These are phyloP conservation scores for Diglossa brunneiventris DNA, from an alignment of 2,113 vertebrate genomes.

Conservation along the genomic window DNA sequence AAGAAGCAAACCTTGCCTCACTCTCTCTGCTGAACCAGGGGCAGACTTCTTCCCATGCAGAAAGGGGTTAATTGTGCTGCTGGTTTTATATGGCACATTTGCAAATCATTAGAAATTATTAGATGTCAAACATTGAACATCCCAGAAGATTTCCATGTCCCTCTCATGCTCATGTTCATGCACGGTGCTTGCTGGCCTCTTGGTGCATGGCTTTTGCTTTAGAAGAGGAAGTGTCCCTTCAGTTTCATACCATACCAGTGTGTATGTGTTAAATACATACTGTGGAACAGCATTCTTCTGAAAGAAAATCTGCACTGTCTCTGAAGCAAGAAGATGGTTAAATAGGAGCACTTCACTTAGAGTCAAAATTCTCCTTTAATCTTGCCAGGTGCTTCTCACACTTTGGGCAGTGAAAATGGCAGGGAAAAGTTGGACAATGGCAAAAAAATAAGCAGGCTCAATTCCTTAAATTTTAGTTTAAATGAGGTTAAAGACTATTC, in stretches of 20 bases:
- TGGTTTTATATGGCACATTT: background rate
- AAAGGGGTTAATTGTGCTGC: background rate
- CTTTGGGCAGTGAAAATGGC: background rate
- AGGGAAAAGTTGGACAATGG: background rate
- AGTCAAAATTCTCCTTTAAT: background rate
- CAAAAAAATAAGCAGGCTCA: background rate
- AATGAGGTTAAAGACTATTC: background rate
- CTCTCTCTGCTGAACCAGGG: background rate
- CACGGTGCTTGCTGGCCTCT: background rate
- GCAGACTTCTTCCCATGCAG: background rate
- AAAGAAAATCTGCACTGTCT: background rate
- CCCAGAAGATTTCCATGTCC: background rate
- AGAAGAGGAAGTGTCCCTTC: constrained; percentile 15
- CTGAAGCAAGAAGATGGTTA: background rate
- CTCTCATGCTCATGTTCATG: background rate
- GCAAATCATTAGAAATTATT: background rate
- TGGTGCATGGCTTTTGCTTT: background rate
- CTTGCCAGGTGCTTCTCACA: background rate
- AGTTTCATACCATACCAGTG: background rate
- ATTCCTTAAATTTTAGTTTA: background rate
- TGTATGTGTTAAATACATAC: background rate
- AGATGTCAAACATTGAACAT: background rate
- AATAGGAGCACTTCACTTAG: background rate
- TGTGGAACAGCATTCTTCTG: background rate
- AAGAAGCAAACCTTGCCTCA: background rate